phyloP scores from a whole-genome alignment of 2,113 vertebrate genomes.

The Lethenteron camtschaticum region DNA sequence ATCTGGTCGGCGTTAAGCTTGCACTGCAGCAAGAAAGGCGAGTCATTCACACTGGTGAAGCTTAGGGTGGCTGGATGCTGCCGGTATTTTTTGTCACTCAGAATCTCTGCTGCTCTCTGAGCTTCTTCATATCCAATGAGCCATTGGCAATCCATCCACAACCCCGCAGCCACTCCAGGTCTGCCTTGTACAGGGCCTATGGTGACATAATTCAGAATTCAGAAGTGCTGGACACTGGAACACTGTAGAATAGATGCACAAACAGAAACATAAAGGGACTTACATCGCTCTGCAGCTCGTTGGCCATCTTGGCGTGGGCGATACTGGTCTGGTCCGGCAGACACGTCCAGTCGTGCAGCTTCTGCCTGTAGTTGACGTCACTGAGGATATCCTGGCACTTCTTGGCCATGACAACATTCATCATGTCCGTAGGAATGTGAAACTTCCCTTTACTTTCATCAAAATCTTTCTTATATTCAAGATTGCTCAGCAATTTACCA shows the following conservation, averaged over 20 bases:
- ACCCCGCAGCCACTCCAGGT: conserved; percentile 81
- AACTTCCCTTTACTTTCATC: conserved; percentile 52
- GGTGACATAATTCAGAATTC: not conserved
- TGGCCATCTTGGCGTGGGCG: conserved; percentile 43
- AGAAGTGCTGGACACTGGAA: too few relatives aligned
- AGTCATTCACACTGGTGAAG: not conserved
- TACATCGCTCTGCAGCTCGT: conserved; percentile 90
- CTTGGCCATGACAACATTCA: conserved; percentile 69
- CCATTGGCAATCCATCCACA: conserved; percentile 79
- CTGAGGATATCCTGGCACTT: conserved; percentile 80
- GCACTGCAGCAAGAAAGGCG: conserved; percentile 1
- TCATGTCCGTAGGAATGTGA: conserved; percentile 69
- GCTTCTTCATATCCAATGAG: conserved; percentile 14
- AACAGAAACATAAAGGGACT: conserved; percentile 8
- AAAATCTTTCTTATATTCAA: conserved; percentile 62
- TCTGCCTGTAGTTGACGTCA: conserved; percentile 51
- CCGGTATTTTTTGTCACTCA: conserved; percentile 58
- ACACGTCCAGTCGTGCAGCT: conserved; percentile 78
- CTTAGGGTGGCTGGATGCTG: not conserved
- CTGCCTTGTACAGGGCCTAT: conserved; percentile 71
- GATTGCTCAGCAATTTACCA: conserved; percentile 61
- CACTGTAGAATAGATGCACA: too few relatives aligned
- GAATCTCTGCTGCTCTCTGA: conserved; percentile 44
- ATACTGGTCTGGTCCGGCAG: conserved; percentile 53
- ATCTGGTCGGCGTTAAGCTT: conserved; percentile 4